Evolutionary conservation across 2,888 invertebrate genomes (phyloP).

Genomic region (Volucella inflata): DNA sequence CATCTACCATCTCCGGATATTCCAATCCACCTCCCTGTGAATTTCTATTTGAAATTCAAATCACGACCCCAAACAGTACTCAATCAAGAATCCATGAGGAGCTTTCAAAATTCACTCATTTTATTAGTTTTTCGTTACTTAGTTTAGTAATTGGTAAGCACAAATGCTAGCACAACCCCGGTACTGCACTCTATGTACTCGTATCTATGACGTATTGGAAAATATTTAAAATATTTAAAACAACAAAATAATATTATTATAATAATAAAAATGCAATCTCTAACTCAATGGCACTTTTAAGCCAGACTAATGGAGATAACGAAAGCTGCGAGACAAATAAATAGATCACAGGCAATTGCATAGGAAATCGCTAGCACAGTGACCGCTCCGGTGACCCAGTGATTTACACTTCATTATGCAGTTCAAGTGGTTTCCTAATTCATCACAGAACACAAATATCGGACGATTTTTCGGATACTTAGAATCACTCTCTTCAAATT

Average conservation of each 20-base stretch:
- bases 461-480: constrained; percentile 76
- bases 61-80: neutral
- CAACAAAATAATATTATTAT: no score
- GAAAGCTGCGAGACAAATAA: neutral
- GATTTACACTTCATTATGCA: constrained; percentile 78
- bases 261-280: constrained; percentile 36
- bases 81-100: neutral
- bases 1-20: constrained; percentile 31
- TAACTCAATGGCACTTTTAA: constrained; percentile 24
- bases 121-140: constrained; percentile 20
- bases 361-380: constrained; percentile 78
- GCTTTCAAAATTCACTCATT: constrained; percentile 13
- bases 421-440: constrained; percentile 78
- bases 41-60: neutral
- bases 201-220: constrained; percentile 4
- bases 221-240: no score
- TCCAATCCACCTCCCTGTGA: neutral
- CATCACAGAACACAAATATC: constrained; percentile 77
- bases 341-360: constrained; percentile 76
- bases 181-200: constrained; percentile 33
- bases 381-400: constrained; percentile 76
- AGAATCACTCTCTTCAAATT: constrained; percentile 76
- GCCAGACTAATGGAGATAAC: constrained; percentile 35
- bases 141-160: constrained; percentile 1
- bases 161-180: neutral